Base-by-base conservation (phyloP, 2,888 invertebrate species). In the Frankliniella intonsa region DNA sequence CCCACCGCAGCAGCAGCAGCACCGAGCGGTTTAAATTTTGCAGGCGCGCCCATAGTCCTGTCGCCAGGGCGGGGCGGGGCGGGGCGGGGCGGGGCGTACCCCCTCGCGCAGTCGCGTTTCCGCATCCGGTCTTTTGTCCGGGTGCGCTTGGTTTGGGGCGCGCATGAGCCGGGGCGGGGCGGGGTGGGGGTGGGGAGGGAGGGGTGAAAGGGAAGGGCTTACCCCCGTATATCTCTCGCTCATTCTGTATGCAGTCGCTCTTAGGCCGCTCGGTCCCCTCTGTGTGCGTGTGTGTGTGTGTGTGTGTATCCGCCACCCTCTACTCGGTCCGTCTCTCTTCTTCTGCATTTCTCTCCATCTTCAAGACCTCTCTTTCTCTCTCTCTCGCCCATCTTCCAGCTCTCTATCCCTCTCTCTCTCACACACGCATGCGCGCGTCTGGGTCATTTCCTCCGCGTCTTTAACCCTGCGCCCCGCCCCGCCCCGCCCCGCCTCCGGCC, bases 121-220 rank as follows among this genome's bases (percentile, higher is more conserved):
- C 69, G 69, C 69, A 25, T 76, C 69, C 69, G 69, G 25, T 76
- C 69, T 76, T 76, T 76, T 76, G 69, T 76, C 69, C 5, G 38
- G 38, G 38, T 38, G 38, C 38, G 38, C 38, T 38, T 38, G 38
- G 38, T 38, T 38, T 38, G 38, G 38, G 38, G 38, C 38, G 38
- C n/a, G n/a, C n/a, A n/a, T n/a, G n/a, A n/a, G n/a, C n/a, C n/a
- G n/a, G n/a, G n/a, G n/a, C n/a, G n/a, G n/a, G 55, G 11, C 55
- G 55, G 55, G 55, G 17, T 19, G 55, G 55, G 55, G 55, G 17
- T 12, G 12, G 17, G 55, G 0, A 12, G 17, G 17, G 55, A 7
- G 55, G 55, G 12, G 19, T 55, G 12, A 55, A 38, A 5, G 55
- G 55, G 55, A 55, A 19, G 14, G 55, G 55, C 38, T 38, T 38